Evolutionary conservation across 1,140 invertebrate genomes (phyloP).

Genomic region (Drosophila truncata): DNA sequence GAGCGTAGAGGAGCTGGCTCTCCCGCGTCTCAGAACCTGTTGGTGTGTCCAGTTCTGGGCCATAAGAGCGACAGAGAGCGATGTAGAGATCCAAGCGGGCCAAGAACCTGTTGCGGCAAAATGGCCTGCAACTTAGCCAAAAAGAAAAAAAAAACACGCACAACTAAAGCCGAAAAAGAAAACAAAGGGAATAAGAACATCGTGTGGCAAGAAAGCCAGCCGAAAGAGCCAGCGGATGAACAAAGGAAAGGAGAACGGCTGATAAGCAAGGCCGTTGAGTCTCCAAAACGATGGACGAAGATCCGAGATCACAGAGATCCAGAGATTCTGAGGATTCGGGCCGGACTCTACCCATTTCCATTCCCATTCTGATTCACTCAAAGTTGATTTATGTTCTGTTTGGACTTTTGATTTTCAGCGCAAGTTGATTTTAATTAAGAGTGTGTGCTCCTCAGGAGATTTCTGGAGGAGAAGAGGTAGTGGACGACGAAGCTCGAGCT

Average conservation of each 20-base stretch:
- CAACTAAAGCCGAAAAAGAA: constrained; percentile 32
- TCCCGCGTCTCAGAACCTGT: constrained; percentile 68
- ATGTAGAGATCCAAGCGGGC: constrained; percentile 40
- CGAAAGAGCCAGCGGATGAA: constrained; percentile 74
- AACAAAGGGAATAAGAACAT: constrained; percentile 47
- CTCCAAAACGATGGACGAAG: constrained; percentile 8
- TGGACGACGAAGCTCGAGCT: neutral
- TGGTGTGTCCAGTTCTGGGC: constrained; percentile 71
- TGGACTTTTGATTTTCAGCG: constrained; percentile 79
- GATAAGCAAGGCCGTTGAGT: constrained; percentile 77
- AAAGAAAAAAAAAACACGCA: constrained; percentile 28
- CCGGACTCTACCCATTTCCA: constrained; percentile 1
- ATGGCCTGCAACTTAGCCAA: constrained; percentile 54
- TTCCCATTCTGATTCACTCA: constrained; percentile 64
- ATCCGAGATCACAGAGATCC: constrained; percentile 26
- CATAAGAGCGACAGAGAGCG: constrained; percentile 22
- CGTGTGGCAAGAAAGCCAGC: constrained; percentile 66
- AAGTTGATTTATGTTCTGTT: constrained; percentile 79
- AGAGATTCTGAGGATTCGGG: constrained; percentile 34
- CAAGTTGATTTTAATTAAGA: constrained; percentile 58
- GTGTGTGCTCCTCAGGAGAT: constrained; percentile 37
- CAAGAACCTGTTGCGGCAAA: constrained; percentile 80
- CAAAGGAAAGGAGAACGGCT: constrained; percentile 65
- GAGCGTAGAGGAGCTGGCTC: constrained; percentile 10
- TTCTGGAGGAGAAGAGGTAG: constrained; percentile 9